Evolutionary conservation across 2,888 invertebrate genomes (phyloP), one percentile per base, ranked within the genome.

Genomic region (Cryptus viduatorius): DNA sequence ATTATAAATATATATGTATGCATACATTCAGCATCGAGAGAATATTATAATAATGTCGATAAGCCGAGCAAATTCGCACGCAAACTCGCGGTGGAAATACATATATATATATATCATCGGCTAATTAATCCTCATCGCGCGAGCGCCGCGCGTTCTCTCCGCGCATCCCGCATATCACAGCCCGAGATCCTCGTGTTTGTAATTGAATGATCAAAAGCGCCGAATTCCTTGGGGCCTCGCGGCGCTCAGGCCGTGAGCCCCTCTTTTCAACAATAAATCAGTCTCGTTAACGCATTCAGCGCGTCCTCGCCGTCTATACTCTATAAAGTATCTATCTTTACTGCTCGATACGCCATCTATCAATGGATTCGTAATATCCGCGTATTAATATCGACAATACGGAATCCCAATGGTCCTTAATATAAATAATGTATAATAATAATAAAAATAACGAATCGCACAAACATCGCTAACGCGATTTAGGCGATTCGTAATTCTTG

Each of bases 201-300:
- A 87, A 87, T 87, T 87, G 87, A 87, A 86, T 87, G 86, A 87
- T 87, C 87, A 87, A 87, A 87, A 84, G 84, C 81, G 78, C 84
- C 84, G 84, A 84, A 84, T 84, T 84, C 81, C 69, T 84, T 69
- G 81, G 65, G 71, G 53, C 77, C 67, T 14, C 67, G 42, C 64
- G 56, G 73, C 56, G 50, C 19, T 14, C 71, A 53, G 77, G 61
- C 68, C 67, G 53, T 53, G 75, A 64, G 61, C 73, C 68, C 16
- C 73, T 61, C 79, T 78, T 80, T 81, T 75, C 77, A 79, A 86
- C 85, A 85, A 86, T 87, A 87, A 86, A 87, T 82, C 86, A 80
- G 84, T 78, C 84, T 86, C 85, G 84, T 87, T 86, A 86, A 83
- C 69, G 69, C 78, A 61, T 65, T 14, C 19, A 1, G 42, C 50